Evolutionary conservation across 2,113 vertebrate species (phyloP).

Genomic region (Casuarius casuarius): DNA sequence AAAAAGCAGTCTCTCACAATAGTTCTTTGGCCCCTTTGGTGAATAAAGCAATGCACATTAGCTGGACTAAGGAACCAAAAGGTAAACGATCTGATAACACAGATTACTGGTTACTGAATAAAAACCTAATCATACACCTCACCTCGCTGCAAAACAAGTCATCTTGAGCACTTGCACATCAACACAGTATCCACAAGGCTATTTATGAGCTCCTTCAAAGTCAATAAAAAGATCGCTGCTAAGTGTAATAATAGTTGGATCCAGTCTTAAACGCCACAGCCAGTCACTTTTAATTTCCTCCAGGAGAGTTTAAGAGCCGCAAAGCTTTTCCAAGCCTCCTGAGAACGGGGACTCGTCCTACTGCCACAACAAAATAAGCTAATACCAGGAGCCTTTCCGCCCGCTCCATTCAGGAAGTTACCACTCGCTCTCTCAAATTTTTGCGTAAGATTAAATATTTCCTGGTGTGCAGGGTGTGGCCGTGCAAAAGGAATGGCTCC

Average conservation of each 20-base stretch:
- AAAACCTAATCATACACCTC: not conserved
- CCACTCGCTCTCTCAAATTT: not conserved
- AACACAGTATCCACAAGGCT: not conserved
- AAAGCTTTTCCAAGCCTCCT: not conserved
- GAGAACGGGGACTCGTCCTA: not conserved
- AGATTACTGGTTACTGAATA: not conserved
- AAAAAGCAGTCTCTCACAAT: not conserved
- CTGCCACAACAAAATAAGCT: not conserved
- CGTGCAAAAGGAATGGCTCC: not conserved
- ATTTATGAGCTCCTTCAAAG: not conserved
- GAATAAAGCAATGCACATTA: not conserved
- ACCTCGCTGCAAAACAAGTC: not conserved
- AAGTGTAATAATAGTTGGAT: rapidly evolving
- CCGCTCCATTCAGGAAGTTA: not conserved
- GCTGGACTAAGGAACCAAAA: not conserved
- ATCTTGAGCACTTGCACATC: not conserved
- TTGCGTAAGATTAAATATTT: not conserved
- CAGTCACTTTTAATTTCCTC: not conserved
- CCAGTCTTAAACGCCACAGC: not conserved
- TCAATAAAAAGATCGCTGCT: not conserved
- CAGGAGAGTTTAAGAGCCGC: not conserved
- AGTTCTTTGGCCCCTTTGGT: not conserved
- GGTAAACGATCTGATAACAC: not conserved
- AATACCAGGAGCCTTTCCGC: not conserved
- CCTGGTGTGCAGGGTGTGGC: not conserved